These are phyloP conservation scores for Phalacrocorax carbo DNA, from an alignment of 2,113 vertebrate species.

Conservation along the genomic window DNA sequence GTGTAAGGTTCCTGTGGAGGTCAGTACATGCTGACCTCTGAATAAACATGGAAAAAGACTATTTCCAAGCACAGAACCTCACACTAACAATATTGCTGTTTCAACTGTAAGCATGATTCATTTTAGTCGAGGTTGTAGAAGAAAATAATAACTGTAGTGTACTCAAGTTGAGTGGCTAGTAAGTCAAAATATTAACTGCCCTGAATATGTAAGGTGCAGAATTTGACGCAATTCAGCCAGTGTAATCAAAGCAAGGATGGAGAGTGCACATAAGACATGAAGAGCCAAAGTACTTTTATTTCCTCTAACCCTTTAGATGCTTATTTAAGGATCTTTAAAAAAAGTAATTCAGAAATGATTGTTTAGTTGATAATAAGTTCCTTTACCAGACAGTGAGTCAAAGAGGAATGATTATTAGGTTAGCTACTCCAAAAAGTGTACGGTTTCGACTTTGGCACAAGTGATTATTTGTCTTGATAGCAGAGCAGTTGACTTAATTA, in stretches of 20 bases:
- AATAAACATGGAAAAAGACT: neutral
- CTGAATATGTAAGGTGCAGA: neutral
- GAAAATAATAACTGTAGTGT: neutral
- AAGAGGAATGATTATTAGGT: neutral
- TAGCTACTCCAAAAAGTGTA: neutral
- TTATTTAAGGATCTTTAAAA: neutral
- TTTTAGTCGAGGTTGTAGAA: neutral
- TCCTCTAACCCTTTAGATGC: neutral
- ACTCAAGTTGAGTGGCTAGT: neutral
- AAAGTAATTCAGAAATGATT: neutral
- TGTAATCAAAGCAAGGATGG: neutral
- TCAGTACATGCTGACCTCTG: neutral
- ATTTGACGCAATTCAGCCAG: neutral
- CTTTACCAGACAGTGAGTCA: neutral
- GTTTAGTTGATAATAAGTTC: neutral
- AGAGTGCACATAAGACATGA: too few relatives aligned
- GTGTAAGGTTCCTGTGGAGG: neutral
- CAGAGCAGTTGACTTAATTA: slow-evolving; percentile 66
- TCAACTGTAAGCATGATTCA: neutral
- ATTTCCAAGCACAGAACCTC: neutral
- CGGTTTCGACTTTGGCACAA: slow-evolving; percentile 2
- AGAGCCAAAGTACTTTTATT: neutral
- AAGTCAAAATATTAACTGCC: neutral
- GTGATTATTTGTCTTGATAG: slow-evolving; percentile 42
- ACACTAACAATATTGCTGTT: neutral